phyloP scores from a whole-genome alignment of 2,888 invertebrate species.

The Carabus problematicus region DNA sequence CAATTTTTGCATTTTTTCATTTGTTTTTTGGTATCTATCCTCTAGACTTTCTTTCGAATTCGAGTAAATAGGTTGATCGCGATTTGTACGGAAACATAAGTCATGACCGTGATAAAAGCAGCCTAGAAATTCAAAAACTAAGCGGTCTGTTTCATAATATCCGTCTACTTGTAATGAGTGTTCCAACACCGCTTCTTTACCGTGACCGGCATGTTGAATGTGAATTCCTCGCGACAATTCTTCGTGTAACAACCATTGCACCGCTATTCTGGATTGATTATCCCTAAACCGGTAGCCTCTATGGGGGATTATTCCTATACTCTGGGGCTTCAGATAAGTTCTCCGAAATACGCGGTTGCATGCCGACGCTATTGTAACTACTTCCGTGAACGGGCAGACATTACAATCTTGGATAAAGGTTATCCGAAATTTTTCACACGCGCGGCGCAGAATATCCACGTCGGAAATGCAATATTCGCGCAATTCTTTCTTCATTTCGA shows the following conservation, averaged over 20 bases:
- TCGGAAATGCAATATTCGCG: constrained; percentile 46
- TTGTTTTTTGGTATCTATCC: background rate
- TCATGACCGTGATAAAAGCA: background rate
- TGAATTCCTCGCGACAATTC: constrained; percentile 37
- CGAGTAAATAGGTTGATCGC: background rate
- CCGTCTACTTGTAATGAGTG: constrained; percentile 3
- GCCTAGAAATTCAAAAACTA: background rate
- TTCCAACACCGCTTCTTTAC: constrained; percentile 29
- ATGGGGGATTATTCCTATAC: constrained; percentile 49
- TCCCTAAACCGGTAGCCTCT: constrained; percentile 47
- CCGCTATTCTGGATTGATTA: constrained; percentile 10
- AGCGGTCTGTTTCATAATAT: background rate
- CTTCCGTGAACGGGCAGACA: constrained; percentile 49
- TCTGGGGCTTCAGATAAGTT: constrained; percentile 48
- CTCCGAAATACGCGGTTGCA: constrained; percentile 48
- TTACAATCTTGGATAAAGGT: constrained; percentile 44
- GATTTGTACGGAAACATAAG: background rate
- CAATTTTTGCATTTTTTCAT: background rate
- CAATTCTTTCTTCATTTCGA: constrained; percentile 45
- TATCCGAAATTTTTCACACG: constrained; percentile 49
- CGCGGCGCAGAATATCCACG: constrained; percentile 49
- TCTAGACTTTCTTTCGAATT: constrained; percentile 1
- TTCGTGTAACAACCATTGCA: constrained; percentile 43
- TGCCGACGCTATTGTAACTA: constrained; percentile 47
- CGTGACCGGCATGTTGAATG: constrained; percentile 37